phyloP scores from a whole-genome alignment of 2,797 vertebrate genomes.

The Brachyalestes nurse region DNA sequence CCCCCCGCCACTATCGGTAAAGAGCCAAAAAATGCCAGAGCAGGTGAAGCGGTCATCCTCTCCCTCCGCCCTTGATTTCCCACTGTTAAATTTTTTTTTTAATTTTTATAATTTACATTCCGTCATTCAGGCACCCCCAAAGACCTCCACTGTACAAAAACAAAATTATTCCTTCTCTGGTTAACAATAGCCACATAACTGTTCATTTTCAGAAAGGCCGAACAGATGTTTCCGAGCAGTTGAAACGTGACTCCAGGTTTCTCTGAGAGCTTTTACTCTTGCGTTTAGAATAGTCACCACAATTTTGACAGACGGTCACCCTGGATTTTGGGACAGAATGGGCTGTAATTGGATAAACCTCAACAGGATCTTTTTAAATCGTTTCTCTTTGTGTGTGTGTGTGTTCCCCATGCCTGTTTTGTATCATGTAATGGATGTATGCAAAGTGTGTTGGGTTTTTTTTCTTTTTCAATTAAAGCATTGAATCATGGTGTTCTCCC shows the following conservation, averaged over 20 bases:
- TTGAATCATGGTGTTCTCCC: constrained; percentile 49
- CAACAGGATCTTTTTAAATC: constrained; percentile 67
- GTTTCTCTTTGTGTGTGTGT: constrained; percentile 15
- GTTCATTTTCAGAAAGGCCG: constrained; percentile 9
- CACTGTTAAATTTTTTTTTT: constrained; percentile 57
- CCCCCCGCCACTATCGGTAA: constrained; percentile 81
- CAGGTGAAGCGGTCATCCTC: constrained; percentile 19
- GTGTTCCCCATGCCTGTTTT: constrained; percentile 45
- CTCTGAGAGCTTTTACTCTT: neutral
- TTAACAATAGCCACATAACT: constrained; percentile 23
- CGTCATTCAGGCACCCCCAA: constrained; percentile 60
- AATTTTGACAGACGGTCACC: constrained; percentile 3
- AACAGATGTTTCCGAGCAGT: constrained; percentile 1
- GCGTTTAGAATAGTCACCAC: neutral
- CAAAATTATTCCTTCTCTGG: constrained; percentile 18
- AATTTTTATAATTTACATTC: constrained; percentile 76
- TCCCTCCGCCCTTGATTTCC: constrained; percentile 24
- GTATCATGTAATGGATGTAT: constrained; percentile 57
- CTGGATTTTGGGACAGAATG: constrained; percentile 28
- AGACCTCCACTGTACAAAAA: constrained; percentile 62
- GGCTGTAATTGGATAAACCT: constrained; percentile 45
- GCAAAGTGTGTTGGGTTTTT: constrained; percentile 29
- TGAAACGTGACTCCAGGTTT: neutral
- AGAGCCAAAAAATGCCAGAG: constrained; percentile 34
- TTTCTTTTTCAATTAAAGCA: constrained; percentile 64